These are phyloP conservation scores for Pseudoatta argentina DNA, from an alignment of 1,140 invertebrate genomes.

Conservation along the genomic window DNA sequence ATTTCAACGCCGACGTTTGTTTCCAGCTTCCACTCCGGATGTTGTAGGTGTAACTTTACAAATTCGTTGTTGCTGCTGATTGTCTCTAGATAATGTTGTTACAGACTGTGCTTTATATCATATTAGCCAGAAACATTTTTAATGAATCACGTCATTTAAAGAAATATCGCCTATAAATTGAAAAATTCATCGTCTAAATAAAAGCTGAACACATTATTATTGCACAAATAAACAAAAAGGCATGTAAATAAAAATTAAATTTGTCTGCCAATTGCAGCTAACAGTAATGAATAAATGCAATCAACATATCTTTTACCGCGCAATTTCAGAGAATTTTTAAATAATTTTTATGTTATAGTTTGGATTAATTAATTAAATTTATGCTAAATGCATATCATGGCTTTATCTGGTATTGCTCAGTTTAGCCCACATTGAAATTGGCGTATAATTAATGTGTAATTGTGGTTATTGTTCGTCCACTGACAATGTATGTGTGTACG, in stretches of 20 bases:
- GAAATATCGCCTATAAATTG: neutral
- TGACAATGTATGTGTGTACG: neutral
- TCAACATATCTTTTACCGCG: constrained; percentile 22
- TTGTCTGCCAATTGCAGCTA: neutral
- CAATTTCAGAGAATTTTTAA: constrained; percentile 10
- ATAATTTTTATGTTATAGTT: constrained; percentile 7
- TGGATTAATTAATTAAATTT: constrained; percentile 26
- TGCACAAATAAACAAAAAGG: neutral
- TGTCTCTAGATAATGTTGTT: constrained; percentile 6
- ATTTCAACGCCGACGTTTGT: constrained; percentile 43
- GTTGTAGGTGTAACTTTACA: constrained; percentile 43
- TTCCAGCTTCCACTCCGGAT: constrained; percentile 21
- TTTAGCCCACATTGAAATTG: constrained; percentile 18
- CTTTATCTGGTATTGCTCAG: neutral
- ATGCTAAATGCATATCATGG: neutral
- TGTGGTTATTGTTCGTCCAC: neutral
- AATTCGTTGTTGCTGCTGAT: constrained; percentile 48
- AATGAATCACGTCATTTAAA: neutral
- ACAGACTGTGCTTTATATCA: neutral
- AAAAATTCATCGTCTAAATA: neutral
- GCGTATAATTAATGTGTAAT: constrained; percentile 44
- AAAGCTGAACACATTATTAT: neutral
- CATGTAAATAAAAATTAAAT: constrained; percentile 8
- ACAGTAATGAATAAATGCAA: neutral
- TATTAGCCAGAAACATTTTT: neutral